Percentiles rank a stretch among this genome's conserved stretches.
Conservation (phyloP, 2,797 vertebrate species). For the Lepidocolaptes lacrymiger region DNA sequence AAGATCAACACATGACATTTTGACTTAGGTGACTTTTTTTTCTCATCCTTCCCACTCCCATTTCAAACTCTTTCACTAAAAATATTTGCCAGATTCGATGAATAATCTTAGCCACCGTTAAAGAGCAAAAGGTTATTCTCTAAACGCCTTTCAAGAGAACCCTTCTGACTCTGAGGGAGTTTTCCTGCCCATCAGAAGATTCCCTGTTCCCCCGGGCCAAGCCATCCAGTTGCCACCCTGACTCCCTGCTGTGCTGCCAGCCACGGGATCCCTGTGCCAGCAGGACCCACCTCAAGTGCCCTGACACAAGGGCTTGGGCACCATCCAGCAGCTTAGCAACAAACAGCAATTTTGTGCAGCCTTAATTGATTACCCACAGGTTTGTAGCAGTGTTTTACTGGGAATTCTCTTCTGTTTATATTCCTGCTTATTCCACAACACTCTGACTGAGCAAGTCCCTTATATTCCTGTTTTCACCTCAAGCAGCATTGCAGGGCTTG, state of each 20-base stretch:
- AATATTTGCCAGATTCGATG: constrained; percentile 47
- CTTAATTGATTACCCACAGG: neutral
- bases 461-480: neutral
- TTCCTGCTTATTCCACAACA: neutral
- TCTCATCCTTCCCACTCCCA: constrained; percentile 13
- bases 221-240: neutral
- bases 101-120: constrained; percentile 42
- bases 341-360: neutral
- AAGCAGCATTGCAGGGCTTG: neutral
- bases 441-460: neutral
- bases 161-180: neutral
- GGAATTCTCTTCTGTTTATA: neutral
- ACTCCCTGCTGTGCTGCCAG: neutral
- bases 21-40: constrained; percentile 43
- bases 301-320: neutral
- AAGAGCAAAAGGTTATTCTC: constrained; percentile 12
- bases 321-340: neutral
- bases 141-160: neutral
- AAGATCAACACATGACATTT: constrained; percentile 62
- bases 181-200: neutral
- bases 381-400: neutral
- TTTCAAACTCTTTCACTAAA: constrained; percentile 28
- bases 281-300: neutral
- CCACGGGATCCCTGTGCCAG: accelerated
- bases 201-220: neutral